Evolutionary conservation across 2,113 vertebrate species (phyloP), one percentile per base, ranked within the genome.

Genomic region (Condylura cristata): DNA sequence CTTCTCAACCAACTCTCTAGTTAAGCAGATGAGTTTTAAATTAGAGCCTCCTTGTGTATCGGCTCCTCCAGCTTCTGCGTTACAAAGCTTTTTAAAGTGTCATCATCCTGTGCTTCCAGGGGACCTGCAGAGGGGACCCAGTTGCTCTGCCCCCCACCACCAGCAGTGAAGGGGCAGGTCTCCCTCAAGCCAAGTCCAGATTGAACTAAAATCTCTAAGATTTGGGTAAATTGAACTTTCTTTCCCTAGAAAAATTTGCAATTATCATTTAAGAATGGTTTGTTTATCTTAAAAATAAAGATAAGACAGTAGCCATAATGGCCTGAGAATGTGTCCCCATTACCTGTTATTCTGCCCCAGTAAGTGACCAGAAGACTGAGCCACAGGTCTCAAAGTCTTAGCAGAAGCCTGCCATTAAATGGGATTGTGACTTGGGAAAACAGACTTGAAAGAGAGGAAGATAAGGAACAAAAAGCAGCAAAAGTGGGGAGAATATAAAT

Each of bases 221-320:
- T n/a, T 28, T 28, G 41, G 14, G 39, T 30, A 61, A 58, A 14
- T 1, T 60, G n/a, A 79, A 46, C 30, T 78, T 79, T 80, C 18
- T 91, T 83, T 51, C 22, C 56, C 37, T 79, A 41, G 53, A n/a
- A 58, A 91, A 80, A 68, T 39, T 37, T 86, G 17, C 60, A 58
- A 32, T 63, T 68, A 71, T 71, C 81, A 30, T 70, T 78, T 56
- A 13, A 41, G 41, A 84, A 26, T 56, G 11, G 20, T 32, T 34
- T 71, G 65, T 53, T 79, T 83, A 24, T 76, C 81, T 94, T 87
- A 81, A 93, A 94, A 95, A 60, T 66, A 79, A 94, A 88, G 32
- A n/a, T 60, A 53, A 44, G 56, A 65, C 46, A 82, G 51, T 12
- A 4, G 39, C 58, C 12, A 30, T 74, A 17, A 83, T 2, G 5